phyloP scores from a whole-genome alignment of 2,888 invertebrate species.

The Andricus quercusramuli region DNA sequence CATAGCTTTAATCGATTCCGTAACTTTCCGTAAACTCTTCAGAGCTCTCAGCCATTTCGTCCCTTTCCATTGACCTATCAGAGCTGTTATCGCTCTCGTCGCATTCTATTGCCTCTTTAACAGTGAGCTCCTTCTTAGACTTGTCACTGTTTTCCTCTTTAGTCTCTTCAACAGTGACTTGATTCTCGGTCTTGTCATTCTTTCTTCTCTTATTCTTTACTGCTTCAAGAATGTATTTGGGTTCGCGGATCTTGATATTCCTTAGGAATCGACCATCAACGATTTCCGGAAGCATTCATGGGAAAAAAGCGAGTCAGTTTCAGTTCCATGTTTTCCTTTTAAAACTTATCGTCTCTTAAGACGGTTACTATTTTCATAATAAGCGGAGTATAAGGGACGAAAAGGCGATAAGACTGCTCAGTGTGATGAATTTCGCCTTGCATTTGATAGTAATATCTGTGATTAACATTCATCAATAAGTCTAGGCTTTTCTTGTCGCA shows the following conservation, averaged over 20 bases:
- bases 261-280: slow-evolving; percentile 47
- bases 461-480: slow-evolving; percentile 47
- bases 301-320: slow-evolving; percentile 47
- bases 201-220: background rate
- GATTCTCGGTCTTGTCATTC: background rate
- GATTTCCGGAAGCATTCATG: slow-evolving; percentile 33
- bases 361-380: slow-evolving; percentile 48
- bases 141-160: background rate
- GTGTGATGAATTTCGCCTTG: slow-evolving; percentile 59
- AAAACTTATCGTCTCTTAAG: slow-evolving; percentile 52
- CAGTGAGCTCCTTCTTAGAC: background rate
- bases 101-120: too few species aligned
- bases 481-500: background rate
- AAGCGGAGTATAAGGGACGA: slow-evolving; percentile 52
- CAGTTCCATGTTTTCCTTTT: slow-evolving; percentile 51
- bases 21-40: too few species aligned
- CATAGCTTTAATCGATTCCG: too few species aligned
- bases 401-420: slow-evolving; percentile 47
- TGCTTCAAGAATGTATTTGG: slow-evolving; percentile 18
- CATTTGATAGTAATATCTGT: slow-evolving; percentile 57
- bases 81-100: too few species aligned
- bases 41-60: too few species aligned
- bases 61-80: too few species aligned
- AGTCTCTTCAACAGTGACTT: background rate
- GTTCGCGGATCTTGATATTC: slow-evolving; percentile 53